These are phyloP conservation scores for Ceuthmochares aereus DNA, from an alignment of 2,113 vertebrate species.

Conservation along the genomic window DNA sequence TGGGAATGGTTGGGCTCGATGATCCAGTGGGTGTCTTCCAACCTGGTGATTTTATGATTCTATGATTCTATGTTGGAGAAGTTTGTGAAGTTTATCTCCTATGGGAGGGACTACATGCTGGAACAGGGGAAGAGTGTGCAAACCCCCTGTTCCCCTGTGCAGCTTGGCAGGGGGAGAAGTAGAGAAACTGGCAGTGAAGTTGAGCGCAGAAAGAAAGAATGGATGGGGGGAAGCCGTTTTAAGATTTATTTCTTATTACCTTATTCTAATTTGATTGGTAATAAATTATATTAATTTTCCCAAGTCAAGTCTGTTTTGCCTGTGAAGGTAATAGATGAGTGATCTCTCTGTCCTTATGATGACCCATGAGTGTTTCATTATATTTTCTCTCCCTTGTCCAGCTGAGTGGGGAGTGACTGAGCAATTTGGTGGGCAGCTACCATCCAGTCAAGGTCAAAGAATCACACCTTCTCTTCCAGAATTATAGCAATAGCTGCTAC, in stretches of 20 bases:
- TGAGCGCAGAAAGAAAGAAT: background rate
- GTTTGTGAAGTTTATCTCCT: background rate
- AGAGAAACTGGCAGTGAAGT: background rate
- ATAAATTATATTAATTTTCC: background rate
- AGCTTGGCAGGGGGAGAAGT: rapidly evolving
- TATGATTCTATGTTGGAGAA: background rate
- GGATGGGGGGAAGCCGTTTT: background rate
- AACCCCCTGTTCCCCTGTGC: background rate
- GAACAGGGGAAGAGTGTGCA: background rate
- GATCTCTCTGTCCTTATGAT: background rate
- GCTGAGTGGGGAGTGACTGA: background rate
- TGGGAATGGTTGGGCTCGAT: too few species aligned
- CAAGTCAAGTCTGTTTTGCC: background rate
- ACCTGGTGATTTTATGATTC: too few species aligned
- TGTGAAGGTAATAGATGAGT: background rate
- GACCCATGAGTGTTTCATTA: background rate
- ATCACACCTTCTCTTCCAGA: background rate
- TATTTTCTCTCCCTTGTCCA: background rate
- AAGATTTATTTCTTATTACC: background rate
- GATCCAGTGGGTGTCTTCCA: too few species aligned
- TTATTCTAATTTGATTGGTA: background rate
- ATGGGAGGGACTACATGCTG: rapidly evolving
- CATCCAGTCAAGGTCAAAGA: background rate
- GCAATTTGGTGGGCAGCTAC: background rate
- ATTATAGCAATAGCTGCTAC: background rate